A percentile compares a stretch with the other conserved stretches of the same genome.
phyloP scores from a whole-genome alignment of 23 tunicate genomes.

The Diplosoma virens region DNA sequence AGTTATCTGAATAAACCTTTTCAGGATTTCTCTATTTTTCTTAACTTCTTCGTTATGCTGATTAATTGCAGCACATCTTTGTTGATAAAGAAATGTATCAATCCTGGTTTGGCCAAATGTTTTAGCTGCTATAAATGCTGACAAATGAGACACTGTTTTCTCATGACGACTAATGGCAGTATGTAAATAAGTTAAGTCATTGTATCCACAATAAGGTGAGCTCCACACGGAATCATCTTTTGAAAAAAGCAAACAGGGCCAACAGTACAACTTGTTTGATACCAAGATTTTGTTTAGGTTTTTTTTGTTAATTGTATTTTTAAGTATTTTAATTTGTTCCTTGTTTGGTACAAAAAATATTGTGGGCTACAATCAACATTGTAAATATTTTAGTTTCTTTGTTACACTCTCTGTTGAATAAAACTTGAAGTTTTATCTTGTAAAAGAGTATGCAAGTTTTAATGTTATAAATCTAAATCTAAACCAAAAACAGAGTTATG shows the following conservation, averaged over 20 bases:
- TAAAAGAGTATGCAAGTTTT: no score
- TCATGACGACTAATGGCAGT: constrained; percentile 9
- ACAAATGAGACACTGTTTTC: constrained; percentile 2
- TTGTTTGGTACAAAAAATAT: no score
- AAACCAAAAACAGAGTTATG: no score
- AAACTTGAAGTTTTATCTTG: no score
- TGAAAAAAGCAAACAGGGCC: constrained; percentile 21
- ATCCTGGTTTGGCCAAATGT: constrained; percentile 8
- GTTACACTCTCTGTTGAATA: no score
- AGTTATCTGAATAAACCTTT: constrained; percentile 18
- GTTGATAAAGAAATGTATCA: background rate
- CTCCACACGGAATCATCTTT: background rate
- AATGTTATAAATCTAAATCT: no score
- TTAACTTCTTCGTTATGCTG: constrained; percentile 21
- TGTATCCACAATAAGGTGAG: constrained; percentile 11
- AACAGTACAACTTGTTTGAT: constrained; percentile 15
- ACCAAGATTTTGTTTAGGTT: no score
- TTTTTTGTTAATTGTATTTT: no score
- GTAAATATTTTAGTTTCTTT: no score
- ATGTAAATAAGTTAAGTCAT: background rate
- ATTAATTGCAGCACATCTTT: constrained; percentile 3
- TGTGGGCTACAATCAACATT: no score
- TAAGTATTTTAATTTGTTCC: no score
- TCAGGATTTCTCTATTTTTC: constrained; percentile 10
- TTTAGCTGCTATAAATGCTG: background rate